Percentiles rank a stretch among this genome's conserved stretches.
Evolutionary conservation across 2,113 vertebrate genomes (phyloP).

Genomic region (Gorsachius goisagi): DNA sequence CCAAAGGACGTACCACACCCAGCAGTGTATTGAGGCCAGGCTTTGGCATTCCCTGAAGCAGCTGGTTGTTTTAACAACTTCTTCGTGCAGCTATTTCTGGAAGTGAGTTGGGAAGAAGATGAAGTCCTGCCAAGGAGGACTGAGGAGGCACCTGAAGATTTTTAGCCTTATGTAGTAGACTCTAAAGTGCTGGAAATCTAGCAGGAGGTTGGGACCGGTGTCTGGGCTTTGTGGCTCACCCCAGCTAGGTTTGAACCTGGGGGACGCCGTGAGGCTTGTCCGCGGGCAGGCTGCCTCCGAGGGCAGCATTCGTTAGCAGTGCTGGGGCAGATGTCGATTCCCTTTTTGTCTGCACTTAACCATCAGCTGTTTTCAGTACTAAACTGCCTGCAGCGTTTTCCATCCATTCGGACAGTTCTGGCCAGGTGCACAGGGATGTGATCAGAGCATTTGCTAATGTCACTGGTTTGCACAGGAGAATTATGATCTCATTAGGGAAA

Average conservation of each 20-base stretch:
- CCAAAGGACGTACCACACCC: neutral
- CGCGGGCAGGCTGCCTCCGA: neutral
- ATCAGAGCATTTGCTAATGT: neutral
- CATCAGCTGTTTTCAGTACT: neutral
- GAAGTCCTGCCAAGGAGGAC: neutral
- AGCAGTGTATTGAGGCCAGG: fast-evolving
- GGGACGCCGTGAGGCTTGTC: neutral
- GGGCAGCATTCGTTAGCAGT: neutral
- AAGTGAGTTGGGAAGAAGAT: neutral
- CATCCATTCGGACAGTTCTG: neutral
- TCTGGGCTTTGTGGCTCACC: fast-evolving
- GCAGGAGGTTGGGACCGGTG: neutral
- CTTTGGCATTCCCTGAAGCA: neutral
- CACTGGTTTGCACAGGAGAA: neutral
- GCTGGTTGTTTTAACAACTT: neutral
- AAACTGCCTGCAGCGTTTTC: neutral
- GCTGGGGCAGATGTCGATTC: neutral
- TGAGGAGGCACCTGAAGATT: neutral
- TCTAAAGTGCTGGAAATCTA: neutral
- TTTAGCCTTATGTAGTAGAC: neutral
- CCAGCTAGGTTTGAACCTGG: neutral
- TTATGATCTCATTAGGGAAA: neutral
- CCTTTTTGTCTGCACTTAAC: neutral
- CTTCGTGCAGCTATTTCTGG: neutral
- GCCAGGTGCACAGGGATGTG: neutral